These are phyloP conservation scores for Augochlorella aurata DNA, from an alignment of 2,888 invertebrate species.

Conservation along the genomic window DNA sequence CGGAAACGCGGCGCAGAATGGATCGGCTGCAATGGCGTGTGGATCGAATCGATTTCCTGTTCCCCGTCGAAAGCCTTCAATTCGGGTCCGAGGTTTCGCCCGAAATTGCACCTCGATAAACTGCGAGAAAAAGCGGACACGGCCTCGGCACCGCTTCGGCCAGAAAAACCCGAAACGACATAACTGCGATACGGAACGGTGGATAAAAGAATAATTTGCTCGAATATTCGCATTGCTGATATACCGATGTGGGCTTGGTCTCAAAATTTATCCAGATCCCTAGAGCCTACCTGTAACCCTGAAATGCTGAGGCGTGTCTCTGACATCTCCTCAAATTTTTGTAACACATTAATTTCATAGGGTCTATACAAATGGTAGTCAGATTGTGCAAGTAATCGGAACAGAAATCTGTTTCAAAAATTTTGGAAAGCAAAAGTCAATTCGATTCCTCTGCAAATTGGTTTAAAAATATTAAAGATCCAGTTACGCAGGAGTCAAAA, in stretches of 20 bases:
- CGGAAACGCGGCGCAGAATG: conserved; percentile 27
- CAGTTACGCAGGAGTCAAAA: too few species aligned
- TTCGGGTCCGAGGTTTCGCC: conserved; percentile 26
- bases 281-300: background rate
- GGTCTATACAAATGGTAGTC: too few species aligned
- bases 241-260: conserved; percentile 33
- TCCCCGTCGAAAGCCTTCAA: conserved; percentile 25
- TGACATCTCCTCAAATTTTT: background rate
- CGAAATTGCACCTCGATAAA: conserved; percentile 43
- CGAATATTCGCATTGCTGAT: conserved; percentile 31
- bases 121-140: conserved; percentile 33
- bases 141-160: background rate
- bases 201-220: conserved; percentile 8
- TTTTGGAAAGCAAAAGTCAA: too few species aligned
- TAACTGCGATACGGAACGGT: conserved; percentile 17
- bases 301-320: background rate
- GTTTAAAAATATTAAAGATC: too few species aligned
- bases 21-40: conserved; percentile 48
- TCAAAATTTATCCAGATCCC: conserved; percentile 19
- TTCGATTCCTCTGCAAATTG: too few species aligned
- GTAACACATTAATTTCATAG: background rate
- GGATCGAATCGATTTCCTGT: conserved; percentile 57
- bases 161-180: conserved; percentile 31
- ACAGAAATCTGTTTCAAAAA: too few species aligned
- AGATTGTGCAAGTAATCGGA: too few species aligned